A percentile compares a stretch with the other conserved stretches of the same genome.
These are phyloP conservation scores for Pipa parva DNA, from an alignment of 2,113 vertebrate species.

Conservation along the genomic window DNA sequence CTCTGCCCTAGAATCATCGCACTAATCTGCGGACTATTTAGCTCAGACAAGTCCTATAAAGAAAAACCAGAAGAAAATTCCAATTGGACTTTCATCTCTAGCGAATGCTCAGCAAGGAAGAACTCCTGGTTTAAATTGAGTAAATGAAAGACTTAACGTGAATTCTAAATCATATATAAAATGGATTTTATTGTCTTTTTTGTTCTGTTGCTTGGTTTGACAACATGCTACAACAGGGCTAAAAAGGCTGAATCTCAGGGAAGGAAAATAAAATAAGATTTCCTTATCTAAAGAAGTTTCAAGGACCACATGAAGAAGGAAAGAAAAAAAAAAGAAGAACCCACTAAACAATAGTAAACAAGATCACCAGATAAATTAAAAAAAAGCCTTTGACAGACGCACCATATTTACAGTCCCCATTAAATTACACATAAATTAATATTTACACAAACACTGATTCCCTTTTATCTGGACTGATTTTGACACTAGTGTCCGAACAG, in stretches of 20 bases:
- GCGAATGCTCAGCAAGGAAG: too few relatives aligned
- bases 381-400: constrained; percentile 94
- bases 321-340: constrained; percentile 89
- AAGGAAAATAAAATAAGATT: constrained; percentile 77
- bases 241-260: constrained; percentile 89
- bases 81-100: too few relatives aligned
- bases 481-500: constrained; percentile 91
- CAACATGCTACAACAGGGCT: constrained; percentile 98
- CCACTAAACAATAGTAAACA: constrained; percentile 98
- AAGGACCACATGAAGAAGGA: constrained; percentile 98
- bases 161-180: constrained; percentile 85
- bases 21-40: too few relatives aligned
- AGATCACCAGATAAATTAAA: constrained; percentile 99
- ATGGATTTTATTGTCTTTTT: constrained; percentile 78
- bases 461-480: constrained; percentile 90
- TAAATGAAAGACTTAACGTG: constrained; percentile 77
- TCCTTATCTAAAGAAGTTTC: constrained; percentile 89
- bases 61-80: too few relatives aligned
- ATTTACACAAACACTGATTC: constrained; percentile 99
- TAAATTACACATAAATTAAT: constrained; percentile 99
- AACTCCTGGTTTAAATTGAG: too few relatives aligned
- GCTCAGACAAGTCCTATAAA: too few relatives aligned
- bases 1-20: too few relatives aligned
- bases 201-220: constrained; percentile 92
- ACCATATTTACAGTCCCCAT: constrained; percentile 99